Evolutionary conservation across 2,797 vertebrate species (phyloP).

Genomic region (Trematomus bernacchii): DNA sequence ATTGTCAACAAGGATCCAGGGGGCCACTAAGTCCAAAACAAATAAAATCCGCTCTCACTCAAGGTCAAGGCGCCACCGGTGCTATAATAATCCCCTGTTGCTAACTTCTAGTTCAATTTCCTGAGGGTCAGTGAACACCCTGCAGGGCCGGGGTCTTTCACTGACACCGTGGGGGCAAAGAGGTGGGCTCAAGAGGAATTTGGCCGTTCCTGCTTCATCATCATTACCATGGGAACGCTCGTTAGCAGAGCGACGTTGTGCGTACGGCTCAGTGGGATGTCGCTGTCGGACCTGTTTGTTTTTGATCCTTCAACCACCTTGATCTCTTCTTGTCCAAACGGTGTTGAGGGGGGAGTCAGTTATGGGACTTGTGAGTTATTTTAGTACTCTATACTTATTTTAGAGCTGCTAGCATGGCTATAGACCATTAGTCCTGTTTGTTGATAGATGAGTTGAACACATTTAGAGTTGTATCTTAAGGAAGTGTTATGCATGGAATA

Average conservation of each 20-base stretch:
- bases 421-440: not conserved
- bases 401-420: not conserved
- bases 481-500: not conserved
- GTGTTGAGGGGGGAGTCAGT: constrained; percentile 1
- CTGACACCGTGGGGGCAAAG: constrained; percentile 65
- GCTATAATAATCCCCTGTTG: constrained; percentile 68
- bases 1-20: constrained; percentile 41
- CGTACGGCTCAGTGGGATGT: constrained; percentile 46
- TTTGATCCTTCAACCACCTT: constrained; percentile 49
- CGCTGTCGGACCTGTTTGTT: constrained; percentile 57
- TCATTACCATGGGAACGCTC: constrained; percentile 71
- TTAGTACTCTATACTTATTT: not conserved
- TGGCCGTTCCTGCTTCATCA: constrained; percentile 50
- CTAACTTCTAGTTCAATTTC: constrained; percentile 73
- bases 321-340: constrained; percentile 48
- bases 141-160: constrained; percentile 61
- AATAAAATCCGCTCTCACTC: constrained; percentile 52
- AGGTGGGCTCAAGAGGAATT: constrained; percentile 60
- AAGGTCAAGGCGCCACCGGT: constrained; percentile 50
- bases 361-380: constrained; percentile 8
- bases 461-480: not conserved
- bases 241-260: constrained; percentile 64
- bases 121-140: constrained; percentile 66
- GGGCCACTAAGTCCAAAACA: constrained; percentile 49
- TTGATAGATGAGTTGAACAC: not conserved